Base-by-base conservation (phyloP, 2,113 vertebrate genomes). In the Sylvilagus bachmani region DNA sequence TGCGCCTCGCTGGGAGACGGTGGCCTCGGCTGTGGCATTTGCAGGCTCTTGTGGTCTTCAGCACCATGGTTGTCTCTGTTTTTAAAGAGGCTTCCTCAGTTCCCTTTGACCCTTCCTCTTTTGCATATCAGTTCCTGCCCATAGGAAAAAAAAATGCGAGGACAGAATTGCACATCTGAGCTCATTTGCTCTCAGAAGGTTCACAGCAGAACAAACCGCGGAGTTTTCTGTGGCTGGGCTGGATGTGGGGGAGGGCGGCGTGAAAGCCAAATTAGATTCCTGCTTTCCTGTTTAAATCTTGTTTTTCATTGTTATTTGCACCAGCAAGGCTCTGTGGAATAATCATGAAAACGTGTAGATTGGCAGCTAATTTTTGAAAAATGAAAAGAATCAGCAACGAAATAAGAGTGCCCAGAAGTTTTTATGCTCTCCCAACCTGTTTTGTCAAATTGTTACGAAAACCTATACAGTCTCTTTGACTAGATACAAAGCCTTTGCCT, bases 341-440 rank as follows among this genome's bases (percentile, higher is more conserved):
- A 84, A 89, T 79, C 58, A 38, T 12, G 85, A 91, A 90, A 78
- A 71, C 13, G 69, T 92, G 85, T 77, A 86, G 94, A 94, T 69
- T 89, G 95, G 92, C 90, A 96, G 92, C 90, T 97, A 93, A 96
- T 95, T 97, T 97, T 86, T 95, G 55, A 70, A 87, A 96, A 89
- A 64, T 91, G 96, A 91, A 94, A 95, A 96, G 92, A 94, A 58
- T 81, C 85, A 67, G 87, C 79, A 96, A 90, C 86, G 81, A 83
- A 94, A 55, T 88, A 74, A 85, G 79, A 90, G 83, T 19, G 73
- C 81, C 33, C 38, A 3, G 67, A 95, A 96, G 93, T 90, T 95
- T 89, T 69, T 86, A 49, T 31, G 38, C 69, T 71, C 74, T 90
- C 78, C 64, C 29, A 36, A 14, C 69, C 91, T 86, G 77, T 87